A percentile compares a stretch with the other conserved stretches of the same genome.
phyloP scores from a whole-genome alignment of 2,888 invertebrate species.

The Dorcus hopei region DNA sequence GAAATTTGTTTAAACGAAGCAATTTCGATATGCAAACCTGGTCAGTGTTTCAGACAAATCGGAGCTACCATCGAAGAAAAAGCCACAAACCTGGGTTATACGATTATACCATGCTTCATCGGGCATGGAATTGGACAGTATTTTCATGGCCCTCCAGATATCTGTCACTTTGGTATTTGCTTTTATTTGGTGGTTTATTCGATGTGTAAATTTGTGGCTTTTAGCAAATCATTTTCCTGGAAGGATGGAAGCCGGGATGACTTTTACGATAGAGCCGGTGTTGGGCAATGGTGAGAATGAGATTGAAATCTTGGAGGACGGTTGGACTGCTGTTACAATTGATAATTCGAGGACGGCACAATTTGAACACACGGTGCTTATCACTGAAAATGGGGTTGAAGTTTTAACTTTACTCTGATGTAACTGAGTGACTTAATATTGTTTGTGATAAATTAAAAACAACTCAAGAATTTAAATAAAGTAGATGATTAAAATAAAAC shows the following conservation, averaged over 20 bases:
- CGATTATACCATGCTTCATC: constrained; percentile 74
- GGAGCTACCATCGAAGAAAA: constrained; percentile 64
- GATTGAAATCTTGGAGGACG: constrained; percentile 73
- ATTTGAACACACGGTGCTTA: constrained; percentile 86
- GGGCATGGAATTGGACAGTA: constrained; percentile 93
- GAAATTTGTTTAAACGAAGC: constrained; percentile 67
- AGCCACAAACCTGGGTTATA: constrained; percentile 61
- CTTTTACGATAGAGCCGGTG: constrained; percentile 92
- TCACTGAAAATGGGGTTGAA: constrained; percentile 74
- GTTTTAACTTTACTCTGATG: constrained; percentile 62
- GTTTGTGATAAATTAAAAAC: no score
- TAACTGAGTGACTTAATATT: constrained; percentile 11
- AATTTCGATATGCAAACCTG: constrained; percentile 61
- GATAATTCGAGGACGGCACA: constrained; percentile 85
- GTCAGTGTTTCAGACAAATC: constrained; percentile 57
- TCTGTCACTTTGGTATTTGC: constrained; percentile 73
- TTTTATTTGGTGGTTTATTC: not conserved
- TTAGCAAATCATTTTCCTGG: constrained; percentile 66
- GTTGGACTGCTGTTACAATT: constrained; percentile 86
- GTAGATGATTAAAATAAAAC: not conserved
- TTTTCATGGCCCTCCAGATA: constrained; percentile 91
- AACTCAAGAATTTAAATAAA: constrained; percentile 12
- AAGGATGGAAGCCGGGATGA: constrained; percentile 83
- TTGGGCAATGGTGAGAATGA: constrained; percentile 70
- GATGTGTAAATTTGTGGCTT: constrained; percentile 10